Evolutionary conservation across 2,113 vertebrate genomes (phyloP).

Genomic region (Mustela lutreola): DNA sequence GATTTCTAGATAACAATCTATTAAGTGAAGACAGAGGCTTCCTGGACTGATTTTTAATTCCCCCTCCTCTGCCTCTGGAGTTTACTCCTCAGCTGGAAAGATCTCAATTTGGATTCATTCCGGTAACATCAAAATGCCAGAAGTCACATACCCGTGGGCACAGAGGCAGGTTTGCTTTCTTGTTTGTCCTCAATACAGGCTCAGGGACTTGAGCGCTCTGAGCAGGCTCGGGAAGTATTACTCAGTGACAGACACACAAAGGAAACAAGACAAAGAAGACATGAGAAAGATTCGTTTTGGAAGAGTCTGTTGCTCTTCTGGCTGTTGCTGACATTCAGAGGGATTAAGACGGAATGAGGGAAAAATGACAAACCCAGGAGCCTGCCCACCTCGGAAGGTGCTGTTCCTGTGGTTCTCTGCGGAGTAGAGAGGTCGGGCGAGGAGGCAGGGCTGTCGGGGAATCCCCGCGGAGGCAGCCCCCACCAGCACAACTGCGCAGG

Average conservation of each 20-base stretch:
- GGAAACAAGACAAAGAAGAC: slow-evolving; percentile 9
- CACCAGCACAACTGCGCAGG: background rate
- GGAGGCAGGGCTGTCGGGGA: too few relatives aligned
- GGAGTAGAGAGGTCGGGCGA: rapidly evolving
- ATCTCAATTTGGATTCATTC: background rate
- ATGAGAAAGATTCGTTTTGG: background rate
- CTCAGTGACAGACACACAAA: slow-evolving; percentile 61
- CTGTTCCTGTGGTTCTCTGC: background rate
- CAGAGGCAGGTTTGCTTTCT: background rate
- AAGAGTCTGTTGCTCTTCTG: slow-evolving; percentile 14
- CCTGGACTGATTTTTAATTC: background rate
- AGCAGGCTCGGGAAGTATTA: slow-evolving; percentile 25
- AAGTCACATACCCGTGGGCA: background rate
- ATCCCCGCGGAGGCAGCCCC: background rate
- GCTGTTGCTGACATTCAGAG: slow-evolving; percentile 29
- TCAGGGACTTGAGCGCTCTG: background rate
- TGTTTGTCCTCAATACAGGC: background rate
- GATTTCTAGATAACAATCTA: background rate
- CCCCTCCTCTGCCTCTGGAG: background rate
- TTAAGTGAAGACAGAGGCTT: background rate
- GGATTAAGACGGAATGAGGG: slow-evolving; percentile 3
- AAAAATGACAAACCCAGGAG: background rate
- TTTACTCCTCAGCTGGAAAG: background rate
- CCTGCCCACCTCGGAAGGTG: background rate
- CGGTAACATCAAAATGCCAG: background rate